phyloP scores from a whole-genome alignment of 2,113 vertebrate genomes.

The Orientallactaga bullata region DNA sequence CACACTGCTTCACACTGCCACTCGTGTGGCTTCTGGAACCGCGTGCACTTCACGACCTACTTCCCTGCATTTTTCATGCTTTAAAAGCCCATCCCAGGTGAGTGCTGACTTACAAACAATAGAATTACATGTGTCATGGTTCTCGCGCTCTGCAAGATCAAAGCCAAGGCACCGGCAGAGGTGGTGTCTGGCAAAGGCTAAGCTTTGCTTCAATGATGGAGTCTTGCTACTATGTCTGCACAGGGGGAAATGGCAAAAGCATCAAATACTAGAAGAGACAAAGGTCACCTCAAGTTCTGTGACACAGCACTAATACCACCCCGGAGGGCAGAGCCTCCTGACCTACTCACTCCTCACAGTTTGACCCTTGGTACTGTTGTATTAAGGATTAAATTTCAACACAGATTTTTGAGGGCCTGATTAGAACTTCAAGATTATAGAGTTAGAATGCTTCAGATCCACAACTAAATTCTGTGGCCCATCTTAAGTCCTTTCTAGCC shows the following conservation, averaged over 20 bases:
- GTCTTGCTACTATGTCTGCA: not conserved
- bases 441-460: not conserved
- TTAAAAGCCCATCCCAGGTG: not conserved
- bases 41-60: no score
- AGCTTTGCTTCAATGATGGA: not conserved
- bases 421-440: not conserved
- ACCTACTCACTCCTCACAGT: no score
- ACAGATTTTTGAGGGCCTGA: not conserved
- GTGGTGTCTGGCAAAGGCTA: not conserved
- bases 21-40: no score
- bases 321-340: not conserved
- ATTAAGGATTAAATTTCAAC: not conserved
- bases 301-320: not conserved
- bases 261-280: not conserved
- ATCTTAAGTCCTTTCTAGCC: not conserved
- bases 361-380: not conserved
- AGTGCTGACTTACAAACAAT: not conserved
- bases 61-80: no score
- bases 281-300: not conserved
- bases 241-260: not conserved
- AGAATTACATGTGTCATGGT: accelerated
- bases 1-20: no score
- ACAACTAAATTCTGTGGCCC: no score
- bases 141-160: not conserved
- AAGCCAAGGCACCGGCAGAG: not conserved